Conservation (phyloP, 2,797 vertebrate genomes). For the Microchirus variegatus region DNA sequence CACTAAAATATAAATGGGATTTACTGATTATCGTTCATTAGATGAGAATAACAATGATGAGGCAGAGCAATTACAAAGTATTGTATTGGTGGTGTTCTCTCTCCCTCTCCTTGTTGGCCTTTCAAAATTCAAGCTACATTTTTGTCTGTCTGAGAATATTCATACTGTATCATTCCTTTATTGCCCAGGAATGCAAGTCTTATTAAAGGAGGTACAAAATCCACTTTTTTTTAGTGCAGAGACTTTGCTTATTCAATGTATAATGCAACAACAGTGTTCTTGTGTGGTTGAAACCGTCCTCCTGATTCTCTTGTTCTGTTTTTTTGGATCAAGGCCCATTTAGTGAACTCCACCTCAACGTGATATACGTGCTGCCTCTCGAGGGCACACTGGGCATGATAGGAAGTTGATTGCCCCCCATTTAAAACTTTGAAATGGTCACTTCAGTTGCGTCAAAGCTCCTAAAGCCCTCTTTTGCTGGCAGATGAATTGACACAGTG, state of each 20-base stretch:
- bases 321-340: too few relatives aligned
- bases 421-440: constrained; percentile 42
- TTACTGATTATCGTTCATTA: constrained; percentile 32
- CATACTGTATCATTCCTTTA: too few relatives aligned
- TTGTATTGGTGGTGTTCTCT: constrained; percentile 10
- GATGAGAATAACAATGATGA: too few relatives aligned
- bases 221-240: too few relatives aligned
- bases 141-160: too few relatives aligned
- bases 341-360: constrained; percentile 3
- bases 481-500: constrained; percentile 62
- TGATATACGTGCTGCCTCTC: constrained; percentile 19
- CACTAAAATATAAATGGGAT: constrained; percentile 52
- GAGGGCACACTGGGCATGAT: constrained; percentile 21
- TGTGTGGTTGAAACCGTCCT: too few relatives aligned
- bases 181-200: too few relatives aligned
- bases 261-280: too few relatives aligned
- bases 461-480: constrained; percentile 14
- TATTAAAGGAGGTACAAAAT: too few relatives aligned
- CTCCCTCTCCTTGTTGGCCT: not conserved
- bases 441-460: constrained; percentile 54
- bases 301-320: too few relatives aligned
- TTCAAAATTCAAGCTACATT: too few relatives aligned
- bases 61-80: constrained; percentile 28
- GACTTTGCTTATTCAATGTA: too few relatives aligned
- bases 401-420: constrained; percentile 30